Conservation (phyloP, 1,140 invertebrate genomes). For the Geopemphigus sp. region DNA sequence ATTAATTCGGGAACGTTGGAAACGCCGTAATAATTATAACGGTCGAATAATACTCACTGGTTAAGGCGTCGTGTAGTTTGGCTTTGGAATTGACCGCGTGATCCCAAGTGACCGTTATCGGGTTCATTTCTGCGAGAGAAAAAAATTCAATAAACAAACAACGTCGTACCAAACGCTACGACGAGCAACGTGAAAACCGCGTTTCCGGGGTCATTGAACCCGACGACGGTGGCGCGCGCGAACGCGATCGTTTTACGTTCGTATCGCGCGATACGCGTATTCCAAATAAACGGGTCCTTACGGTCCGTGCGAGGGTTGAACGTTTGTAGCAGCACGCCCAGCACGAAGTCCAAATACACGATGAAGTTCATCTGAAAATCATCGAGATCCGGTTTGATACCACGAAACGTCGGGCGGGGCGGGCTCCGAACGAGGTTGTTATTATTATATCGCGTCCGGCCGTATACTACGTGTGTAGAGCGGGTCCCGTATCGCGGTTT, state of each 20-base stretch:
- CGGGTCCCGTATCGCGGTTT: too few species aligned
- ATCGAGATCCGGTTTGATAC: not conserved
- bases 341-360: conserved; percentile 3
- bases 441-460: too few species aligned
- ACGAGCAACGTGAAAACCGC: not conserved
- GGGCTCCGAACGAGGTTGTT: not conserved
- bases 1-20: too few species aligned
- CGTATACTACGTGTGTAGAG: too few species aligned
- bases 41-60: conserved; percentile 55
- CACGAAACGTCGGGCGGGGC: too few species aligned
- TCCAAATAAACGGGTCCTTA: conserved; percentile 14
- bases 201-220: not conserved
- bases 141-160: not conserved
- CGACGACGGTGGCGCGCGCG: not conserved
- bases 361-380: conserved; percentile 20
- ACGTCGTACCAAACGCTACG: not conserved
- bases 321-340: not conserved
- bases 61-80: conserved; percentile 63
- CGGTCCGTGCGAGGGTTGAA: not conserved
- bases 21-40: too few species aligned
- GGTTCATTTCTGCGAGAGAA: conserved; percentile 57
- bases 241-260: not conserved
- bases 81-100: conserved; percentile 75
- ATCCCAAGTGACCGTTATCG: conserved; percentile 76
- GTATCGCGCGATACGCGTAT: not conserved